Percentiles rank a stretch among this genome's conserved stretches.
These are phyloP conservation scores for Hassar affinis DNA, from an alignment of 2,113 vertebrate genomes.

Conservation along the genomic window DNA sequence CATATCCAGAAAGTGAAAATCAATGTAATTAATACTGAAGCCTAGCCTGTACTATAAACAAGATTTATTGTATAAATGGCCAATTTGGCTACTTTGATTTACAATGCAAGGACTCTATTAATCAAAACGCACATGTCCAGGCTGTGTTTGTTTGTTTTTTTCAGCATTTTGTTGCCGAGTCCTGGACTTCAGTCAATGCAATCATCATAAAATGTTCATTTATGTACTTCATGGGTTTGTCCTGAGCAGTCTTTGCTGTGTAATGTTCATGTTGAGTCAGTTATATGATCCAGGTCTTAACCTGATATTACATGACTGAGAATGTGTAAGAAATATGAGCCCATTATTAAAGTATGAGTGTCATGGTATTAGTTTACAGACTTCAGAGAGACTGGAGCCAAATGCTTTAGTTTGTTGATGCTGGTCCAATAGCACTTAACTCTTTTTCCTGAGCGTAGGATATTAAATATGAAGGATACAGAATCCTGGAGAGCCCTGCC, in stretches of 20 bases:
- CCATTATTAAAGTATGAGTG: neutral
- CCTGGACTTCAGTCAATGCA: neutral
- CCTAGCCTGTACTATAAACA: neutral
- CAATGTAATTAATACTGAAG: neutral
- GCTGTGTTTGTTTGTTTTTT: no score
- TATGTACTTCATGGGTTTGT: neutral
- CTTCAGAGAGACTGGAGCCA: constrained; percentile 38
- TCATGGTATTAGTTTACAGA: neutral
- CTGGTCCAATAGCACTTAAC: constrained; percentile 52
- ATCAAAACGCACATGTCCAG: neutral
- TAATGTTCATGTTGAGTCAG: neutral
- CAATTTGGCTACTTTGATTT: neutral
- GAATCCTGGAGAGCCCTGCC: constrained; percentile 53
- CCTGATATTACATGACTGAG: neutral
- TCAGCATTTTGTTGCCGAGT: neutral
- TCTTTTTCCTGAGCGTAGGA: constrained; percentile 49
- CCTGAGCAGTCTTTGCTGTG: neutral
- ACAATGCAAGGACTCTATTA: neutral
- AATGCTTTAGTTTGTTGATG: constrained; percentile 47
- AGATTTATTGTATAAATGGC: neutral
- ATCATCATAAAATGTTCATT: neutral
- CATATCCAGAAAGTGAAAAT: neutral
- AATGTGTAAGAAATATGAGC: neutral
- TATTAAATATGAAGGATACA: constrained; percentile 62
- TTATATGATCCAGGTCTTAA: neutral